phyloP scores from a whole-genome alignment of 2,797 vertebrate genomes.

The Smutsia temminckii region DNA sequence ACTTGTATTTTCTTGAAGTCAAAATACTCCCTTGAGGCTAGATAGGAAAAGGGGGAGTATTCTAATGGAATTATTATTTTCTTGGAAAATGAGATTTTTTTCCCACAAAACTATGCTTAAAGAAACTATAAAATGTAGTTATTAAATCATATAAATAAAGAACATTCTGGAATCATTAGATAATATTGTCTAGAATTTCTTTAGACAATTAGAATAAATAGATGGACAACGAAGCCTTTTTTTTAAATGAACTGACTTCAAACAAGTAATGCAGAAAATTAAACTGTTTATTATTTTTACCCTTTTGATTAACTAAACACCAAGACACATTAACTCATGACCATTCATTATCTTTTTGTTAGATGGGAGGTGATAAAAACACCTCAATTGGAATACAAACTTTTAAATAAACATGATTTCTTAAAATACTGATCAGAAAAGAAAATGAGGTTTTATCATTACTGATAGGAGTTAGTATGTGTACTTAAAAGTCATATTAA shows the following conservation, averaged over 20 bases:
- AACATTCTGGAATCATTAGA: background rate
- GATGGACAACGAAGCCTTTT: background rate
- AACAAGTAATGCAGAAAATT: slow-evolving; percentile 2
- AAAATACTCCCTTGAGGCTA: background rate
- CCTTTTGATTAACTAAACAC: background rate
- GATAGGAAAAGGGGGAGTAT: background rate
- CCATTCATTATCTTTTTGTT: background rate
- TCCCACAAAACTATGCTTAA: background rate
- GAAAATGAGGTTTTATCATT: background rate
- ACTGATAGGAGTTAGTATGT: background rate
- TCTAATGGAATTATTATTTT: background rate
- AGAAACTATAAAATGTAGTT: background rate
- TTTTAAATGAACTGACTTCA: background rate
- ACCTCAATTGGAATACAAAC: background rate
- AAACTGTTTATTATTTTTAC: background rate
- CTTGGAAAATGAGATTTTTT: background rate
- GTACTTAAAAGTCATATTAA: background rate
- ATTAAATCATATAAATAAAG: background rate
- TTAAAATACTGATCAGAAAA: background rate
- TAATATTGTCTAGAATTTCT: background rate
- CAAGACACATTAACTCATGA: background rate
- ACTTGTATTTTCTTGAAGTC: background rate
- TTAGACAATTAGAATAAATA: background rate
- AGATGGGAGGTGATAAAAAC: background rate
- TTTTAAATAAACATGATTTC: background rate